These are phyloP conservation scores for Neoitamus cyanurus DNA, from an alignment of 2,888 invertebrate genomes.

Conservation along the genomic window DNA sequence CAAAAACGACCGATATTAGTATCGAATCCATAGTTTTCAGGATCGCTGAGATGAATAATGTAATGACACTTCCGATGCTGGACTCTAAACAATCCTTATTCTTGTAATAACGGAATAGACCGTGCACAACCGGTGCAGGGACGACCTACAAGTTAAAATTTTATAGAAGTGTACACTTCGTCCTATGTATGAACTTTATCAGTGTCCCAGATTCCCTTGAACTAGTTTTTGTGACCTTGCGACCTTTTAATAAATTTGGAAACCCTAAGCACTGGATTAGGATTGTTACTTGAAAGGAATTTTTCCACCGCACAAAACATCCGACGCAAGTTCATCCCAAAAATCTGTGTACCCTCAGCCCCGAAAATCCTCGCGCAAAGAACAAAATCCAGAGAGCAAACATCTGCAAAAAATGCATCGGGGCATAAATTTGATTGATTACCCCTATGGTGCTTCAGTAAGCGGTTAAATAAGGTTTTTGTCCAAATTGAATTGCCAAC, in stretches of 20 bases:
- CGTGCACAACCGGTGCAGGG: too few species aligned
- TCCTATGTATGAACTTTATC: too few species aligned
- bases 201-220: neutral
- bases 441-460: neutral
- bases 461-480: neutral
- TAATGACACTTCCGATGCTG: too few species aligned
- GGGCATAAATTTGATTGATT: neutral
- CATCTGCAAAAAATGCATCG: constrained; percentile 20
- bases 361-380: neutral
- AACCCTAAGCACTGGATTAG: neutral
- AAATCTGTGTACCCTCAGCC: neutral
- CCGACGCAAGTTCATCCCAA: neutral
- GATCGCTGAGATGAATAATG: too few species aligned
- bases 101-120: too few species aligned
- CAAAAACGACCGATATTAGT: too few species aligned
- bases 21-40: too few species aligned
- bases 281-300: neutral
- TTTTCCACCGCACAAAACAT: neutral
- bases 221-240: neutral
- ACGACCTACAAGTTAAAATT: too few species aligned
- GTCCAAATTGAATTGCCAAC: neutral
- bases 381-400: neutral
- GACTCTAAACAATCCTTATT: too few species aligned
- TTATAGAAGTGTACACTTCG: too few species aligned
- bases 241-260: neutral